Base-by-base conservation (phyloP, 1,140 invertebrate species). In the Drosophila micromelanica region DNA sequence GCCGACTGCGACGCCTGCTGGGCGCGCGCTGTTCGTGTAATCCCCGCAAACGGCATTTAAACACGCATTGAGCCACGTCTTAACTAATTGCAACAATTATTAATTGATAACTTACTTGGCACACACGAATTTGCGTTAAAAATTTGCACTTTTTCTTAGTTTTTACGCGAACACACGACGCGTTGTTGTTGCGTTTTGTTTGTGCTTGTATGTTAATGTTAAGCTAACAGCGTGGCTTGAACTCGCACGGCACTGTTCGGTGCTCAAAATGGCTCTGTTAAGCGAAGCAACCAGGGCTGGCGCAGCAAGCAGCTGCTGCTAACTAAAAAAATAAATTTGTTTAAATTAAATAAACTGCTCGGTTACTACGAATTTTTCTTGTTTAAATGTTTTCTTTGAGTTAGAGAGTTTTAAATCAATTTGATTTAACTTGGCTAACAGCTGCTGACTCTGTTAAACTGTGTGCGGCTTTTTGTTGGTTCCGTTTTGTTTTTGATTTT, bases 1-100 rank as follows among this genome's bases (percentile, higher is more conserved):
- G 82, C 82, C 82, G 82, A 87, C 82, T 73, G 55, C 55, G 62
- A 57, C 43, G n/a, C 40, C 45, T 23, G 30, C 27, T 37, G 40
- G 63, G 15, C 13, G 35, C 54, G 42, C 11, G 30, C 45, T 60
- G 51, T 32, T 65, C 73, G 42, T 51, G 35, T 32, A 51, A 54
- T 23, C 43, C 35, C 42, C 37, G 35, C 42, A 42, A 9, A 12
- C 43, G 7, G 32, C 32, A 2, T 35, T 8, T 35, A 35, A 9
- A 9, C 32, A 7, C 6, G 32, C 32, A 35, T 35, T 35, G 6
- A 32, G 32, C 32, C 1, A 15, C 9, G 17, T 9, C 20, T 57
- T 20, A n/a, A 38, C 11, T 12, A 52, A 49, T 13, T 2, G 17
- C 13, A 43, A n/a, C 45, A 48, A 15, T 13, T 13, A 52, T 43